Evolutionary conservation across 1,140 invertebrate genomes (phyloP).

Genomic region (Scaptomyza montana): DNA sequence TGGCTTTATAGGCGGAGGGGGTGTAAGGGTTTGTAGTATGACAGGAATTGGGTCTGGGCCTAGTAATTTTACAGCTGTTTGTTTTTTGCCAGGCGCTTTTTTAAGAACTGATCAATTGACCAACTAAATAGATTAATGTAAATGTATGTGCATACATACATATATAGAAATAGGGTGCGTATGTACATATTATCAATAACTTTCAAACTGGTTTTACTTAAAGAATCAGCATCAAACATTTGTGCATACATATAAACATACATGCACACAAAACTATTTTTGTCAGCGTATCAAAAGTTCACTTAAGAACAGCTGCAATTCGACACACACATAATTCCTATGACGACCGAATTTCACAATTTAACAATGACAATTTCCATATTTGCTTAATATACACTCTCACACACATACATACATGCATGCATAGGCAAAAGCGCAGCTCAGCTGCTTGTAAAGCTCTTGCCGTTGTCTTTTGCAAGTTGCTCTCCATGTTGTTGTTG

Average conservation of each 20-base stretch:
- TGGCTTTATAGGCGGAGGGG: not conserved
- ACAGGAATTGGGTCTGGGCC: slow-evolving; percentile 21
- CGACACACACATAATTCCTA: slow-evolving; percentile 12
- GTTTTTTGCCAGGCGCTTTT: slow-evolving; percentile 24
- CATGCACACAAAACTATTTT: slow-evolving; percentile 4
- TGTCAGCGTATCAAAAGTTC: slow-evolving; percentile 14
- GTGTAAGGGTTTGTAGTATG: not conserved
- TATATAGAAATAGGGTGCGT: too few species aligned
- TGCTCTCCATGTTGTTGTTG: slow-evolving; percentile 26
- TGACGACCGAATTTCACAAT: slow-evolving; percentile 45
- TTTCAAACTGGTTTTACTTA: slow-evolving; percentile 76
- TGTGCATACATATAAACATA: slow-evolving; percentile 4
- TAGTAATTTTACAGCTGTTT: slow-evolving; percentile 37
- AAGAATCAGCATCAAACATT: slow-evolving; percentile 8
- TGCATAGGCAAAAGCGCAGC: slow-evolving; percentile 28
- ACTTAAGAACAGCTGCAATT: slow-evolving; percentile 19
- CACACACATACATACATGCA: not conserved
- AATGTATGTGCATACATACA: too few species aligned
- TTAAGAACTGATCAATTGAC: slow-evolving; percentile 46
- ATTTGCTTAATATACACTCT: slow-evolving; percentile 31
- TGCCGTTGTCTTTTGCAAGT: slow-evolving; percentile 46
- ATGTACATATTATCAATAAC: slow-evolving; percentile 34
- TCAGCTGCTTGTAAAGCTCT: slow-evolving; percentile 47
- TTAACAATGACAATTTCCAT: slow-evolving; percentile 43
- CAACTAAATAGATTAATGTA: slow-evolving; percentile 57